A percentile compares a stretch with the other conserved stretches of the same genome.
Evolutionary conservation across 1,140 invertebrate species (phyloP).

Genomic region (Ostrea denselamellosa): DNA sequence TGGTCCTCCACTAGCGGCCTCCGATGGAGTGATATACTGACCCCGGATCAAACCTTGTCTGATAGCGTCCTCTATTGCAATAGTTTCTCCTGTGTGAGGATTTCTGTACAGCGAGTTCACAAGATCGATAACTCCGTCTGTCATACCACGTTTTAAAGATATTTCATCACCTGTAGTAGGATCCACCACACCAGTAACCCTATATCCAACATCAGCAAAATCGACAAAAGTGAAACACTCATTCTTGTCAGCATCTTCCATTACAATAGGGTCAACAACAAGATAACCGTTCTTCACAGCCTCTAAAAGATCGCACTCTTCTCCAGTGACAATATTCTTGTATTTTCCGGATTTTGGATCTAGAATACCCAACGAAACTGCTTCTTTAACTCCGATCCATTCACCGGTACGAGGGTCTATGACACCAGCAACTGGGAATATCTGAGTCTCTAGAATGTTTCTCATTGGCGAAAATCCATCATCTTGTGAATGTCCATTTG

Average conservation of each 20-base stretch:
- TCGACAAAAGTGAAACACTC: constrained; percentile 70
- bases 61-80: constrained; percentile 81
- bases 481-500: constrained; percentile 59
- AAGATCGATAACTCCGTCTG: constrained; percentile 72
- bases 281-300: constrained; percentile 75
- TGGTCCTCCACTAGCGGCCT: constrained; percentile 84
- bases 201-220: constrained; percentile 67
- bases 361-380: constrained; percentile 72
- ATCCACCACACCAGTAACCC: constrained; percentile 70
- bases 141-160: constrained; percentile 72
- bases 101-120: constrained; percentile 72
- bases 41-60: constrained; percentile 79
- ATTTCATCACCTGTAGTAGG: constrained; percentile 72
- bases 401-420: constrained; percentile 78
- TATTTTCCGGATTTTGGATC: constrained; percentile 75
- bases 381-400: constrained; percentile 75
- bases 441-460: constrained; percentile 66
- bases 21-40: constrained; percentile 58
- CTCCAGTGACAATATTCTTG: constrained; percentile 74
- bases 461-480: constrained; percentile 61
- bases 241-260: constrained; percentile 61
- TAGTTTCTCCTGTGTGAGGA: constrained; percentile 72
- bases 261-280: constrained; percentile 65
- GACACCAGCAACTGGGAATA: constrained; percentile 78
- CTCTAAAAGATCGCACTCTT: constrained; percentile 74